Evolutionary conservation across 2,888 invertebrate genomes (phyloP).

Genomic region (Stratiomys singularior): DNA sequence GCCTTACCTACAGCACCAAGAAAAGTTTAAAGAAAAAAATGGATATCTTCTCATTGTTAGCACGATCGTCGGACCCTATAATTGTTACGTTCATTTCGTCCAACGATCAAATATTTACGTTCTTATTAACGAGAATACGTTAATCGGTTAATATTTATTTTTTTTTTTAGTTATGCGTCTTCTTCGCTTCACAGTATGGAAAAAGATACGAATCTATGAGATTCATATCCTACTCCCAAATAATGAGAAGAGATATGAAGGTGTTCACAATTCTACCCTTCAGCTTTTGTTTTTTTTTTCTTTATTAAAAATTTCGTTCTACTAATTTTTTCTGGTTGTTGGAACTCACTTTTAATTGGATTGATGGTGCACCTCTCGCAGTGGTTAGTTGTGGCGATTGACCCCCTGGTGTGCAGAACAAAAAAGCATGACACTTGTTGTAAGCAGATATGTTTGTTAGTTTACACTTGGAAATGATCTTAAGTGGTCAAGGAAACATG

Average conservation of each 20-base stretch:
- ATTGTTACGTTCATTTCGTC: constrained; percentile 41
- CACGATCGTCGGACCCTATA: constrained; percentile 40
- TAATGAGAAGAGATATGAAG: not conserved
- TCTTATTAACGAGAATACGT: constrained; percentile 47
- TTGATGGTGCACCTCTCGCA: not conserved
- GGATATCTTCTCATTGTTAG: constrained; percentile 22
- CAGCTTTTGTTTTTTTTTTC: not conserved
- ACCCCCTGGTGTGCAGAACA: not conserved
- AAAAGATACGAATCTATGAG: not conserved
- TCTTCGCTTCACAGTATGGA: not conserved
- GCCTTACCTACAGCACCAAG: not conserved
- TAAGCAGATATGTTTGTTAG: not conserved
- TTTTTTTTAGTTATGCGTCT: no score
- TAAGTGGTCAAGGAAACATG: not conserved
- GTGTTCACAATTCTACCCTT: not conserved
- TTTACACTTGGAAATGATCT: not conserved
- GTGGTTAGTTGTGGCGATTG: constrained; percentile 5
- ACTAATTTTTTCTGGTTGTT: not conserved
- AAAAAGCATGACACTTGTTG: constrained; percentile 1
- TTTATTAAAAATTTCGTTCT: not conserved
- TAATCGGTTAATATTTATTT: constrained; percentile 46
- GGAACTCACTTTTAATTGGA: constrained; percentile 8
- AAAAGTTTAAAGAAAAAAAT: not conserved
- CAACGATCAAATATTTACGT: constrained; percentile 49
- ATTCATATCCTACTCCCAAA: not conserved